These are phyloP conservation scores for Hyppa rectilinea DNA, from an alignment of 2,888 invertebrate genomes.

Conservation along the genomic window DNA sequence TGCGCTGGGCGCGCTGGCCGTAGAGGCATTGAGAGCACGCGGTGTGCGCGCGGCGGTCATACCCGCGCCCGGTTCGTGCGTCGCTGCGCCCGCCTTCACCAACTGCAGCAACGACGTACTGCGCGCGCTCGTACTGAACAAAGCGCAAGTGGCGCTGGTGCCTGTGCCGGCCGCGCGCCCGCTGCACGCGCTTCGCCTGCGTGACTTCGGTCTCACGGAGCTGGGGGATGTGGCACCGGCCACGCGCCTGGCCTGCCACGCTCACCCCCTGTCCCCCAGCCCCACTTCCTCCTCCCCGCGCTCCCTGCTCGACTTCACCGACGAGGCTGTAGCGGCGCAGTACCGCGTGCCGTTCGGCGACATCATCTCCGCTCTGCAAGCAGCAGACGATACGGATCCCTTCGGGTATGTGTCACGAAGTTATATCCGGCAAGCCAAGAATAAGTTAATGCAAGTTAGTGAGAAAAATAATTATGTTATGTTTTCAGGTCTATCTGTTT, in stretches of 20 bases:
- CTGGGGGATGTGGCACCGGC: constrained; percentile 78
- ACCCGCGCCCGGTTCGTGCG: constrained; percentile 54
- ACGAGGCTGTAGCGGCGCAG: constrained; percentile 63
- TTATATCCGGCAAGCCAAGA: background rate
- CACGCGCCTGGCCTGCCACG: constrained; percentile 76
- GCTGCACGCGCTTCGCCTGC: constrained; percentile 72
- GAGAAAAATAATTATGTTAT: background rate
- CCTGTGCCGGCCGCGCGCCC: constrained; percentile 69
- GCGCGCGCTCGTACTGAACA: constrained; percentile 45
- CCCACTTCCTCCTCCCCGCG: constrained; percentile 72
- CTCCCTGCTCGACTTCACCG: constrained; percentile 80
- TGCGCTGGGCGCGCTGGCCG: constrained; percentile 65
- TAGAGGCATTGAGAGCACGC: constrained; percentile 63
- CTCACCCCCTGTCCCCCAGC: constrained; percentile 58
- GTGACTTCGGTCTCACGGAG: constrained; percentile 78
- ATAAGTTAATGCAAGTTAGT: background rate
- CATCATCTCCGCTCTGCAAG: constrained; percentile 7
- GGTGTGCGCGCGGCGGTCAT: constrained; percentile 65
- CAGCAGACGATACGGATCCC: background rate
- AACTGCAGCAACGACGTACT: constrained; percentile 58
- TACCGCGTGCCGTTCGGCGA: constrained; percentile 60
- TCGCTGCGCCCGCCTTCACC: constrained; percentile 56
- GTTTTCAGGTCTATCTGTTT: constrained; percentile 41
- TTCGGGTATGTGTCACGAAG: constrained; percentile 21
- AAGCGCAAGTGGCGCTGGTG: constrained; percentile 69